phyloP scores from a whole-genome alignment of 1,140 invertebrate species.

The Lutraria rhynchaena region DNA sequence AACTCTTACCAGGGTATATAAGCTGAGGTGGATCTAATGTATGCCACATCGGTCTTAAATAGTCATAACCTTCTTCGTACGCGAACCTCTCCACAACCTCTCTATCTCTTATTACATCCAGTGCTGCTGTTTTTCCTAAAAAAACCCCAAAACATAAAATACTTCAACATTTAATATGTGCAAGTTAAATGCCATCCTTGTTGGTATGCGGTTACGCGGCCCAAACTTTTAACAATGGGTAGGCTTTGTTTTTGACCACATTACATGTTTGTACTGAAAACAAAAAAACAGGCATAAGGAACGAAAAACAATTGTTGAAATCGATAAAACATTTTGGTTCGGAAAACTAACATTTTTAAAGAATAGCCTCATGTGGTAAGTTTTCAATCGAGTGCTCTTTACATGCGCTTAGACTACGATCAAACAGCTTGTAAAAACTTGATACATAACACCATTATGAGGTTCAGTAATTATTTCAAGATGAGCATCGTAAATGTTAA shows the following conservation, averaged over 20 bases:
- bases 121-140: constrained; percentile 31
- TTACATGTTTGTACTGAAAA: not conserved
- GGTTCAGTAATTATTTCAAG: too few relatives aligned
- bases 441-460: too few relatives aligned
- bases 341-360: too few relatives aligned
- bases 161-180: not conserved
- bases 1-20: constrained; percentile 21
- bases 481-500: too few relatives aligned
- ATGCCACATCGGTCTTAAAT: constrained; percentile 44
- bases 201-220: too few relatives aligned
- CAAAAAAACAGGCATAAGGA: not conserved
- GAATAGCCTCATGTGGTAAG: too few relatives aligned
- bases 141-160: not conserved
- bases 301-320: not conserved
- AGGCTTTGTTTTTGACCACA: not conserved
- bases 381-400: too few relatives aligned
- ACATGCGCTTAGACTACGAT: too few relatives aligned
- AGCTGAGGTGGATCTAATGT: not conserved
- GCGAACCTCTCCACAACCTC: constrained; percentile 42
- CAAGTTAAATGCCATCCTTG: too few relatives aligned
- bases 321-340: too few relatives aligned
- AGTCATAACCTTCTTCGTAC: constrained; percentile 57
- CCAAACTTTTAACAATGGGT: not conserved
- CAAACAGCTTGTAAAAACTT: too few relatives aligned
- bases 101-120: constrained; percentile 49